Conservation (phyloP, 2,797 vertebrate species). For the Brachyrhaphis roseni region DNA sequence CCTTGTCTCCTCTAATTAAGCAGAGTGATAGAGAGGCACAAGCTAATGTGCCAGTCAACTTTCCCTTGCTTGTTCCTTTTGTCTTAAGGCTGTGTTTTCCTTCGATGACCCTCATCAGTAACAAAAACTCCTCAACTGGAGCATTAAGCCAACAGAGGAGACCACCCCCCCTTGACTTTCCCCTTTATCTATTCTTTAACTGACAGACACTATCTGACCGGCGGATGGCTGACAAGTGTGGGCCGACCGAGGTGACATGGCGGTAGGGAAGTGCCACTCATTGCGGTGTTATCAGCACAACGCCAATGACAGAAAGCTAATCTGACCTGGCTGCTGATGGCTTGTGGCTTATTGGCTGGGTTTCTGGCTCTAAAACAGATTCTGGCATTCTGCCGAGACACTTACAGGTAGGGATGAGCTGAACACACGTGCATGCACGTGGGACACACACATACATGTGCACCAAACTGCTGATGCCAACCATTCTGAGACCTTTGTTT, state of each 20-base stretch:
- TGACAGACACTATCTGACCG: constrained; percentile 83
- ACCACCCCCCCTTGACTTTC: constrained; percentile 54
- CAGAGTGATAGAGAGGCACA: constrained; percentile 75
- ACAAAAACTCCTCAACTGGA: constrained; percentile 71
- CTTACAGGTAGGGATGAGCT: constrained; percentile 39
- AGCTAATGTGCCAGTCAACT: constrained; percentile 80
- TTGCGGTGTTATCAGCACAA: constrained; percentile 76
- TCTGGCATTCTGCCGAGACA: constrained; percentile 47
- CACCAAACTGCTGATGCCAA: constrained; percentile 26
- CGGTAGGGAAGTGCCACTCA: constrained; percentile 86
- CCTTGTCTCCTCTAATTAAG: constrained; percentile 84
- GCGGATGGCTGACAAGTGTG: constrained; percentile 80
- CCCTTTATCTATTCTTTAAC: constrained; percentile 83
- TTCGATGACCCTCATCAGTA: constrained; percentile 75
- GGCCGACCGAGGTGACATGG: constrained; percentile 79
- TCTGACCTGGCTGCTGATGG: constrained; percentile 80
- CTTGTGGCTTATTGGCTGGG: constrained; percentile 61
- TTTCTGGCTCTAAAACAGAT: constrained; percentile 54
- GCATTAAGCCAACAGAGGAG: constrained; percentile 69
- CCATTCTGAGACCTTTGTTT: constrained; percentile 47
- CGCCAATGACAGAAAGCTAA: constrained; percentile 77
- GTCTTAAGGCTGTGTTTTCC: constrained; percentile 75
- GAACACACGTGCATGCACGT: background rate
- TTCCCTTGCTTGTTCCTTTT: constrained; percentile 47
- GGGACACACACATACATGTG: constrained; percentile 12